Base-by-base conservation (phyloP, 1,140 invertebrate genomes). In the Bombus consobrinus region DNA sequence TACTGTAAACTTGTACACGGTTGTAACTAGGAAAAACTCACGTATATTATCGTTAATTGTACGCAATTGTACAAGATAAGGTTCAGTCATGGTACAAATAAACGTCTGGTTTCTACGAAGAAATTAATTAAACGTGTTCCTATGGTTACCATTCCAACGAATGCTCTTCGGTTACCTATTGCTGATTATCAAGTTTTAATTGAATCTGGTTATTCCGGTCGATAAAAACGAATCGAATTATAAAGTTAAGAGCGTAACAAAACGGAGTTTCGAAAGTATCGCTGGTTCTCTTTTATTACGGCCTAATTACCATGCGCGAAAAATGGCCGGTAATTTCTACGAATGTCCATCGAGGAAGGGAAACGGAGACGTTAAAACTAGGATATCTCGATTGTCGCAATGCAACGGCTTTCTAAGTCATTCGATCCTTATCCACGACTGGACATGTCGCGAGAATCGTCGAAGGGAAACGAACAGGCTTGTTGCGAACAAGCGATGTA, bases 341-440 rank as follows among this genome's bases (percentile, higher is more conserved):
- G 13, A 28, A n/a, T 64, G 59, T 78, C 57, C n/a, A 39, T 37
- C 41, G 25, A 39, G 66, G 64, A 53, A 69, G 43, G n/a, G 66
- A 68, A 74, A 34, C 47, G 47, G 32, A 28, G 66, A 34, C 57
- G 18, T 71, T 8, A 78, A 41, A 39, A 22, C 34, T 18, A 28
- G 3, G 34, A 15, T 72, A n/a, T 59, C 59, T 18, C 25, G 18
- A 68, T 83, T 83, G 77, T 62, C 80, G 82, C 79, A 77, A 85
- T 22, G 43, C 43, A 15, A 2, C 43, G 18, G 53, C 80, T 80
- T 78, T 77, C 81, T 75, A 83, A 41, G 64, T 59, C 12, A 57
- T 64, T n/a, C 64, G 82, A 83, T 83, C 37, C 37, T 59, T 28
- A 39, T 66, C 74, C 9, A 22, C 22, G 22, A 8, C 10, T 79